phyloP scores from a whole-genome alignment of 2,797 vertebrate species.

The Morus bassanus region DNA sequence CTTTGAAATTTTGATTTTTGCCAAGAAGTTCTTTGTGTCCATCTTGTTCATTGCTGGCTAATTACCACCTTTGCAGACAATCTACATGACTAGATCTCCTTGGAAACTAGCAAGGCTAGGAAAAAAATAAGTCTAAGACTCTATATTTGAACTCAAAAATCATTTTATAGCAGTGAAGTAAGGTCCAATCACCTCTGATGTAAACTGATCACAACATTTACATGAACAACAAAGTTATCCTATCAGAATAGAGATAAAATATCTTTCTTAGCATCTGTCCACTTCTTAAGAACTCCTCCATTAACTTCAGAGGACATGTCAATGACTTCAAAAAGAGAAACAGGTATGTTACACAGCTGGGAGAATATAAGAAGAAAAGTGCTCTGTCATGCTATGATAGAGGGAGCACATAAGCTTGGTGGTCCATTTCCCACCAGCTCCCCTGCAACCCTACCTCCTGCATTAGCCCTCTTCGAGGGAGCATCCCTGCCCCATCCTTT shows the following conservation, averaged over 20 bases:
- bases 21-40: conserved; percentile 31
- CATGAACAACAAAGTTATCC: neutral
- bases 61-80: conserved; percentile 54
- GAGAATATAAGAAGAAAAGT: neutral
- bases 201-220: neutral
- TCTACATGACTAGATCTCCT: conserved; percentile 46
- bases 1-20: conserved; percentile 25
- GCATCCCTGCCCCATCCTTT: neutral
- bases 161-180: neutral
- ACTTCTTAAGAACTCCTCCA: neutral
- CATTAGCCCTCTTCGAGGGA: neutral
- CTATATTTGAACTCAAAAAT: conserved; percentile 22
- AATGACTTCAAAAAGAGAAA: neutral
- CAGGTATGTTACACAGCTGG: neutral
- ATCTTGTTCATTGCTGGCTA: conserved; percentile 36
- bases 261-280: neutral
- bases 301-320: rapidly evolving
- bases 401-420: neutral
- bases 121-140: neutral
- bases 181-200: neutral
- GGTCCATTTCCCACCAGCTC: neutral
- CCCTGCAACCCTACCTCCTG: neutral
- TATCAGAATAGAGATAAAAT: neutral
- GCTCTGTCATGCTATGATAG: neutral
- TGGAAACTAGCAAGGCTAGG: conserved; percentile 40